Conservation (phyloP, 2,888 invertebrate genomes). For the Malthinus flaveolus region DNA sequence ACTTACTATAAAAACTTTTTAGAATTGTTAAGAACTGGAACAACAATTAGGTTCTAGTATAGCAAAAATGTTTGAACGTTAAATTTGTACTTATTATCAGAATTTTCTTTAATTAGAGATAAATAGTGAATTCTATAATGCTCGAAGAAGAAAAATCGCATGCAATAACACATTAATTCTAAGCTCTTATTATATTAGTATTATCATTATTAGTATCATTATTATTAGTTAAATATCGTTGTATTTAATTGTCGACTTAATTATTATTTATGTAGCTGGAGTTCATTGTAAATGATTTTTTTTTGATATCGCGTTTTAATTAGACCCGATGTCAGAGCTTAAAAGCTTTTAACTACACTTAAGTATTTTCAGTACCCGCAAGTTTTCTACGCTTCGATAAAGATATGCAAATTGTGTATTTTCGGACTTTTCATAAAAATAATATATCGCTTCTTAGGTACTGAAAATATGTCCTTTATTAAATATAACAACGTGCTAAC, state of each 20-base stretch:
- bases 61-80: constrained; percentile 15
- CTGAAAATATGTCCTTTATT: constrained; percentile 19
- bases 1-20: constrained; percentile 16
- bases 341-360: constrained; percentile 25
- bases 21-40: constrained; percentile 14
- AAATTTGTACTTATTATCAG: constrained; percentile 38
- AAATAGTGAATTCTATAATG: constrained; percentile 8
- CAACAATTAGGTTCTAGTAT: constrained; percentile 10
- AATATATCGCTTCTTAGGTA: constrained; percentile 16
- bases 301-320: constrained; percentile 12
- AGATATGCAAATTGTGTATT: constrained; percentile 22
- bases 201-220: constrained; percentile 25
- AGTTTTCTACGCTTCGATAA: constrained; percentile 11
- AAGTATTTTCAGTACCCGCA: constrained; percentile 22
- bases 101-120: constrained; percentile 25
- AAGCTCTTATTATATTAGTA: constrained; percentile 23
- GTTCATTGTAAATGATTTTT: constrained; percentile 29
- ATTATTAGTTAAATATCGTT: constrained; percentile 8
- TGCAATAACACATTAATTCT: constrained; percentile 38
- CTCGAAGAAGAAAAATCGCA: constrained; percentile 24
- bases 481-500: constrained; percentile 18
- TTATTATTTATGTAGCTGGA: constrained; percentile 26
- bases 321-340: constrained; percentile 28
- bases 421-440: constrained; percentile 22
- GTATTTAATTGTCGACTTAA: constrained; percentile 4